A percentile compares a stretch with the other conserved stretches of the same genome.
Evolutionary conservation across 2,113 vertebrate species (phyloP).

Genomic region (Malurus alboscapulatus): DNA sequence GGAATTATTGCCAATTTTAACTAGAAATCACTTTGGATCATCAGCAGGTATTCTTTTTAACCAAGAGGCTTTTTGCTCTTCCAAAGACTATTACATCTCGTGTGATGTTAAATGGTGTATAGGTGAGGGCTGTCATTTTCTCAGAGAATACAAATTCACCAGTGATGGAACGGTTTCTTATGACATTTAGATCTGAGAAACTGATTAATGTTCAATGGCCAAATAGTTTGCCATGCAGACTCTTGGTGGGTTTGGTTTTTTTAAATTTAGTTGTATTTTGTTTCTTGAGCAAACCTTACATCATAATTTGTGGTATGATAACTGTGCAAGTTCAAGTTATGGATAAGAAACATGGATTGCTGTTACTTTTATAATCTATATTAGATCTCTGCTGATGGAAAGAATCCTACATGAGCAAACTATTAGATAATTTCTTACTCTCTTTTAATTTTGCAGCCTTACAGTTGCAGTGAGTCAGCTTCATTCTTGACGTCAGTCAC

Average conservation of each 20-base stretch:
- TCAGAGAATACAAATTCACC: not conserved
- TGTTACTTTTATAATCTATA: constrained; percentile 12
- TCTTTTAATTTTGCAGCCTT: not conserved
- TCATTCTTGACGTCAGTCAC: not conserved
- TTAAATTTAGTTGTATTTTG: not conserved
- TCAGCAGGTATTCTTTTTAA: not conserved
- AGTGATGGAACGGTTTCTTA: not conserved
- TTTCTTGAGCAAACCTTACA: not conserved
- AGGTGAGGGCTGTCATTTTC: not conserved
- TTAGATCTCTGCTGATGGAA: not conserved
- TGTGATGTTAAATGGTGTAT: not conserved
- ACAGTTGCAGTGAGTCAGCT: not conserved
- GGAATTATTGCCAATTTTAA: not conserved
- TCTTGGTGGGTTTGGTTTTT: not conserved
- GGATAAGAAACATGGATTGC: not conserved
- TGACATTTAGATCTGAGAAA: not conserved
- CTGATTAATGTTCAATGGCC: not conserved
- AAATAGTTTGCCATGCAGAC: not conserved
- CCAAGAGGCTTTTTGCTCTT: not conserved
- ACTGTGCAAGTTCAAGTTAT: not conserved
- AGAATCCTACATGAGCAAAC: not conserved
- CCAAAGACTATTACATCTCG: not conserved
- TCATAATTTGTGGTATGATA: not conserved
- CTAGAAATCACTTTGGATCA: not conserved
- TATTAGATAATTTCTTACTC: not conserved